Conservation (phyloP, 2,113 vertebrate genomes). For the Entomyzon cyanotis region DNA sequence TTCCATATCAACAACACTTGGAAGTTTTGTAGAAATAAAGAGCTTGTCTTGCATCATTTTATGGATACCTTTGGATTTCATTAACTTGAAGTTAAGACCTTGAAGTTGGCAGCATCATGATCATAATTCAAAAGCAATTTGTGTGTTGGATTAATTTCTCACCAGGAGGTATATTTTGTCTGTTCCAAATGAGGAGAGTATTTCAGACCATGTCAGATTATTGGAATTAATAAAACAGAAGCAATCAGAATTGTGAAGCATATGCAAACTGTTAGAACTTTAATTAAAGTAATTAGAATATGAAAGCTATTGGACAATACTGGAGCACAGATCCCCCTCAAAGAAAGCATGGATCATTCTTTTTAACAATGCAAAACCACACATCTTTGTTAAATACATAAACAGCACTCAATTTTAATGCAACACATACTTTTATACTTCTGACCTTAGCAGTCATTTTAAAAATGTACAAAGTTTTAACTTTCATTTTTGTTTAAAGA, state of each 20-base stretch:
- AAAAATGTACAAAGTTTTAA: conserved; percentile 38
- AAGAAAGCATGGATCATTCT: conserved; percentile 3
- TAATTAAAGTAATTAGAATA: conserved; percentile 64
- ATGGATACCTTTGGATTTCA: background rate
- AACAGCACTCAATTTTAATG: conserved; percentile 41
- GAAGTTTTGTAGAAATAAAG: background rate
- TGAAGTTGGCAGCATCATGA: background rate
- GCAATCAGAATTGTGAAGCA: background rate
- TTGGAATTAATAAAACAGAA: conserved; percentile 41
- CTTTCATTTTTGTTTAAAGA: conserved; percentile 16
- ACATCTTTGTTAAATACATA: conserved; percentile 29
- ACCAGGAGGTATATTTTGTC: background rate
- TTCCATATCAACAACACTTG: background rate
- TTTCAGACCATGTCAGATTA: background rate
- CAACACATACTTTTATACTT: background rate
- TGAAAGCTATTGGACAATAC: conserved; percentile 53
- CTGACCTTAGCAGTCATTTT: conserved; percentile 2
- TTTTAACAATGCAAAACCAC: conserved; percentile 40
- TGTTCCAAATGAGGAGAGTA: background rate
- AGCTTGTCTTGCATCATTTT: background rate
- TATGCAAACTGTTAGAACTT: conserved; percentile 60
- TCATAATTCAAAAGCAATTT: background rate
- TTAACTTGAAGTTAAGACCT: background rate
- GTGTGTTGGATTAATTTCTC: background rate
- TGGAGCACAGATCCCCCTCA: conserved; percentile 6